Evolutionary conservation across 1,140 invertebrate species (phyloP), one percentile per base, ranked within the genome.

Genomic region (Apis cerana): DNA sequence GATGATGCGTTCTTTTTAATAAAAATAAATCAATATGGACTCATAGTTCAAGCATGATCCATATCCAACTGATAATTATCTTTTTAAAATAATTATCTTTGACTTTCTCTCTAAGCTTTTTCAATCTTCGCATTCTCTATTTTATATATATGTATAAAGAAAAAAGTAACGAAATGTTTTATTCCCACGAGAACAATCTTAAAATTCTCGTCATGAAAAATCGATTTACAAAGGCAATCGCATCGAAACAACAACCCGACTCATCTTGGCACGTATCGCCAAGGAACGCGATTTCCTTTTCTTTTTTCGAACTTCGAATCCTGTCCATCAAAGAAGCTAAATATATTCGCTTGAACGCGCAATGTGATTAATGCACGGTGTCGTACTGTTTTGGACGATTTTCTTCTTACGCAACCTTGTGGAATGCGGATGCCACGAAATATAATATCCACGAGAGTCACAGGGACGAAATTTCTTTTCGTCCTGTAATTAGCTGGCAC

Each of bases 361-460:
- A 33, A 75, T 54, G 81, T 87, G 85, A 86, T 87, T 87, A 87
- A 87, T 87, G 85, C 58, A 33, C 77, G 54, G 48, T 12, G 86
- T 74, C 81, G 70, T 54, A 50, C 71, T 65, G 59, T 77, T 86
- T 87, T 62, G 71, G 65, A 59, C 71, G 85, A 21, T 79, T 71
- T 64, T 79, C 74, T 64, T 85, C 80, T 87, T 83, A 77, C 85
- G 85, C 85, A 80, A 87, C 75, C 71, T 43, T 54, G 77, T 59
- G 85, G 85, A 87, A 87, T 84, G 85, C 85, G 81, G 56, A 86
- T 80, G 69, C 58, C 84, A 61, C 80, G 75, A 77, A 87, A 86
- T 79, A 79, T 82, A 86, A 86, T 85, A 84, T 82, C 70, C 68
- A 23, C 70, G 77, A 50, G 70, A 27, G 33, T n/a, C n/a, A 13